phyloP scores from a whole-genome alignment of 2,113 vertebrate species.

The Sphyrna mokarran region DNA sequence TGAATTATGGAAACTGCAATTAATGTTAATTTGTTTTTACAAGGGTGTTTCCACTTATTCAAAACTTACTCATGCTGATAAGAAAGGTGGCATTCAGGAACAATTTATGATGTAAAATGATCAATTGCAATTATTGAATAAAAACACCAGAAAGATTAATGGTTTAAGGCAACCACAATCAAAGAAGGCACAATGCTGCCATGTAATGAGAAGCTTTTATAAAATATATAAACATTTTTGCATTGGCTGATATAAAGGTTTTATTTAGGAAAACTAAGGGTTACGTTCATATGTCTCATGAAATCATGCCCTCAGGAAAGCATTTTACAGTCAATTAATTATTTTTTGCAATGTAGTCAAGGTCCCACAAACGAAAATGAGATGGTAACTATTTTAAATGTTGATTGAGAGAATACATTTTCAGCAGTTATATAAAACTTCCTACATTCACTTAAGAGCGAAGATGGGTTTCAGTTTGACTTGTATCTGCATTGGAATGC shows the following conservation, averaged over 20 bases:
- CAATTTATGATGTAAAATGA: not conserved
- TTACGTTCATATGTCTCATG: not conserved
- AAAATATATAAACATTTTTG: too few relatives aligned
- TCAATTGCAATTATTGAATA: not conserved
- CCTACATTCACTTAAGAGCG: not conserved
- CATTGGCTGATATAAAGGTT: not conserved
- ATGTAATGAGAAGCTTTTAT: too few relatives aligned
- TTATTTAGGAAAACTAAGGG: not conserved
- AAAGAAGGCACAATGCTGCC: too few relatives aligned
- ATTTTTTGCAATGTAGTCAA: not conserved
- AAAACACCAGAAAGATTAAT: not conserved
- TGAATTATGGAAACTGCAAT: not conserved
- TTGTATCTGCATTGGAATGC: not conserved
- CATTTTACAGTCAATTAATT: not conserved
- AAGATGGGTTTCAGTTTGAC: not conserved
- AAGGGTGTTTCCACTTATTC: not conserved
- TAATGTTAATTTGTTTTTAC: conserved; percentile 16
- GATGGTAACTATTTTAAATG: not conserved
- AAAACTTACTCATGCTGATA: not conserved
- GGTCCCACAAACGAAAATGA: not conserved
- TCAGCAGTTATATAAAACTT: not conserved
- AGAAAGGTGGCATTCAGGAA: not conserved
- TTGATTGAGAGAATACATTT: not conserved
- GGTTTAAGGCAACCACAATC: too few relatives aligned
- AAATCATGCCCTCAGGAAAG: not conserved